Percentiles rank a stretch among this genome's conserved stretches.
Conservation (phyloP, 2,113 vertebrate species). For the Phylloscopus whistleri region DNA sequence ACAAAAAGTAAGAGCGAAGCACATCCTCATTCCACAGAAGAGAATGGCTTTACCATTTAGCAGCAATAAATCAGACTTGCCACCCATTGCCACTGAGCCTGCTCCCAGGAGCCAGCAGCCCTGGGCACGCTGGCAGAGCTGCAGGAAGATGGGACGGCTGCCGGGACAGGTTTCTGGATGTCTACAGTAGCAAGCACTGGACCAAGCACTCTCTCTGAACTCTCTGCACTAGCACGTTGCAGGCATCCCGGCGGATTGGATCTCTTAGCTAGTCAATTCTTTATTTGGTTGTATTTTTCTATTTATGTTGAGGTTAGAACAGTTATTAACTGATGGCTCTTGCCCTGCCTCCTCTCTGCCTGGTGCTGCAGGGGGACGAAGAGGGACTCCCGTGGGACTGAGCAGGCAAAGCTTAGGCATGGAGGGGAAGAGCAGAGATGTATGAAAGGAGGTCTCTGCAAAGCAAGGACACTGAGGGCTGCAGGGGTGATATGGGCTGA, state of each 20-base stretch:
- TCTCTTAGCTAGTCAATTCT: slow-evolving; percentile 55
- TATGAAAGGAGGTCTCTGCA: background rate
- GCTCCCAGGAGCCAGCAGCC: background rate
- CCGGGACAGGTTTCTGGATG: background rate
- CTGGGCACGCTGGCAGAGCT: background rate
- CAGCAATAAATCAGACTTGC: background rate
- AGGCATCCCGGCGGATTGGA: background rate
- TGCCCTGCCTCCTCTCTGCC: slow-evolving; percentile 9
- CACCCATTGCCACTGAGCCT: background rate
- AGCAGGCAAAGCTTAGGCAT: background rate
- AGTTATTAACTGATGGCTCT: slow-evolving; percentile 35
- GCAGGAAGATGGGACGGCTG: background rate
- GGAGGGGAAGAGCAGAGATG: background rate
- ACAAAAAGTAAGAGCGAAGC: slow-evolving; percentile 71
- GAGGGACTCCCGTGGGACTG: background rate
- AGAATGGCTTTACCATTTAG: background rate
- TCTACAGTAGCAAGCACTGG: slow-evolving; percentile 54
- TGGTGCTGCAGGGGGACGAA: background rate
- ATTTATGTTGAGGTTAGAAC: slow-evolving; percentile 61
- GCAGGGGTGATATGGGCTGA: background rate
- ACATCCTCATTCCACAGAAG: background rate
- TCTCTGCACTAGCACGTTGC: slow-evolving; percentile 27
- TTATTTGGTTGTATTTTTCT: slow-evolving; percentile 53
- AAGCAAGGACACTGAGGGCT: background rate
- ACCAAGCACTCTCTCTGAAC: slow-evolving; percentile 36